Percentiles rank a stretch among this genome's conserved stretches.
phyloP scores from a whole-genome alignment of 1,140 invertebrate genomes.

The Halictus rubicundus region DNA sequence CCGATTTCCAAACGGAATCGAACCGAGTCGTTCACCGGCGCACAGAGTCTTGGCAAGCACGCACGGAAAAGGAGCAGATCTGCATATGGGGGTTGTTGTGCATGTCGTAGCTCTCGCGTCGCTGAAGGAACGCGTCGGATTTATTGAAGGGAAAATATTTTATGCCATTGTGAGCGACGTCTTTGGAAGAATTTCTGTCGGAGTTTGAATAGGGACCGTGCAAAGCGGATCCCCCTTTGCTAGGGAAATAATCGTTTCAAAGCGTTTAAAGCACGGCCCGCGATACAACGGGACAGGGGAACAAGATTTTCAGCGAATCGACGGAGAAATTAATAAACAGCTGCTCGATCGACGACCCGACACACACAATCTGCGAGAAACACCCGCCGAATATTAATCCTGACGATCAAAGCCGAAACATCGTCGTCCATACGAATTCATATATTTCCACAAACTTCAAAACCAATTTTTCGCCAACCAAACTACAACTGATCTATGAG shows the following conservation, averaged over 20 bases:
- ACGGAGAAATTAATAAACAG: background rate
- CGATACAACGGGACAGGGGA: background rate
- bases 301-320: background rate
- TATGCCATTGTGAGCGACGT: conserved; percentile 17
- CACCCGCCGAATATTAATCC: too few species aligned
- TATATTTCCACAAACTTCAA: too few species aligned
- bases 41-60: conserved; percentile 18
- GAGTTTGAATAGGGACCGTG: conserved; percentile 1
- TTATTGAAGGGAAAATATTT: conserved; percentile 49
- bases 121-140: conserved; percentile 32
- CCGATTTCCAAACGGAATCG: background rate
- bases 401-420: too few species aligned
- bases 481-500: too few species aligned
- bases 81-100: conserved; percentile 13
- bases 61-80: background rate
- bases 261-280: background rate
- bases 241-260: conserved; percentile 6
- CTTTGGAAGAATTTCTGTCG: conserved; percentile 6
- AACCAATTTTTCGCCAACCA: too few species aligned
- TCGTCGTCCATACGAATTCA: too few species aligned
- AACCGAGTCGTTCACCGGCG: background rate
- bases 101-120: conserved; percentile 32
- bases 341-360: background rate
- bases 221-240: conserved; percentile 14
- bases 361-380: background rate